Percentiles rank a stretch among this genome's conserved stretches.
Conservation (phyloP, 1,140 invertebrate species). For the Euschistus heros region DNA sequence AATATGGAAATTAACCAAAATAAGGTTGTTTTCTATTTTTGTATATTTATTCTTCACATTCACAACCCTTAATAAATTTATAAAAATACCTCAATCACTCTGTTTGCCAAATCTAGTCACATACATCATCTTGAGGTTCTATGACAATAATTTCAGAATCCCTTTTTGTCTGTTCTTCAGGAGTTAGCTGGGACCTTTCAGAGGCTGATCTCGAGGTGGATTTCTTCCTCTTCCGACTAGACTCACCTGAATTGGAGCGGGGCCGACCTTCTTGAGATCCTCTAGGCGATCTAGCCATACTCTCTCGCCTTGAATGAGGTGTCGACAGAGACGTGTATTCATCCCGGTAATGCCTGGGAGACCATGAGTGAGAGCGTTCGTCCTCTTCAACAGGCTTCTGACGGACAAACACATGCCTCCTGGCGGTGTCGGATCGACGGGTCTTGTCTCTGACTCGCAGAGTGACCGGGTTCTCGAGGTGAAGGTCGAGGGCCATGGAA, state of each 20-base stretch:
- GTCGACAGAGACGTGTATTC: slow-evolving; percentile 13
- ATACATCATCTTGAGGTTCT: not conserved
- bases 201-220: slow-evolving; percentile 1
- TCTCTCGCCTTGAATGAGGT: slow-evolving; percentile 20
- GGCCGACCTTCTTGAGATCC: not conserved
- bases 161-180: not conserved
- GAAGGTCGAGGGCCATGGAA: slow-evolving; percentile 61
- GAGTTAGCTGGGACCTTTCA: not conserved
- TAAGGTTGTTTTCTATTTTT: no score
- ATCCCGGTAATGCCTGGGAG: slow-evolving; percentile 7
- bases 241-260: slow-evolving; percentile 3
- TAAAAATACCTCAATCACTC: no score
- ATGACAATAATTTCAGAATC: not conserved
- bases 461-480: slow-evolving; percentile 54
- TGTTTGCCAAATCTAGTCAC: no score
- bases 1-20: no score
- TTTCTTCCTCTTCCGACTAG: not conserved
- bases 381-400: slow-evolving; percentile 55
- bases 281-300: not conserved
- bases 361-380: slow-evolving; percentile 25
- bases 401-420: slow-evolving; percentile 58
- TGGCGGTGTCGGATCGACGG: slow-evolving; percentile 50
- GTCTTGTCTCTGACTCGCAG: slow-evolving; percentile 51
- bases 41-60: no score
- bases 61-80: no score